These are phyloP conservation scores for Synanthedon formicaeformis DNA, from an alignment of 2,888 invertebrate species.

Conservation along the genomic window DNA sequence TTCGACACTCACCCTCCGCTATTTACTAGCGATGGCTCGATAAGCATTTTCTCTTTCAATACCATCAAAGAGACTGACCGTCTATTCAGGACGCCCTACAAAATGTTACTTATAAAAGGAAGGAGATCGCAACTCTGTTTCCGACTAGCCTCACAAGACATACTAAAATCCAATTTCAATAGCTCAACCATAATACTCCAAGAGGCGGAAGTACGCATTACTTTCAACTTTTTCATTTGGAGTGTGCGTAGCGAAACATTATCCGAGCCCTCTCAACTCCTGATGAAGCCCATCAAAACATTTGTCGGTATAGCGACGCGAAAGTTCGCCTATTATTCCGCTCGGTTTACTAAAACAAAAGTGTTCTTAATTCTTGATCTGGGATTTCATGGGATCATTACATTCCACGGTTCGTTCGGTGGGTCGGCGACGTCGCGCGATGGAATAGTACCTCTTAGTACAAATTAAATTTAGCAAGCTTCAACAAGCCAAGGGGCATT, in stretches of 20 bases:
- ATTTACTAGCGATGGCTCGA: conserved; percentile 63
- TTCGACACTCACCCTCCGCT: conserved; percentile 56
- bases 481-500: conserved; percentile 31
- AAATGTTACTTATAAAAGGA: conserved; percentile 54
- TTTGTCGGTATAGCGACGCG: conserved; percentile 55
- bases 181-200: background rate
- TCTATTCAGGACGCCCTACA: conserved; percentile 52
- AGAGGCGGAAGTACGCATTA: conserved; percentile 2
- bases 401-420: conserved; percentile 46
- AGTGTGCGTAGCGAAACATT: conserved; percentile 19
- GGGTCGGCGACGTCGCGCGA: conserved; percentile 19
- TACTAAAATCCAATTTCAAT: conserved; percentile 31
- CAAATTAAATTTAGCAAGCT: conserved; percentile 45
- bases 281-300: conserved; percentile 59
- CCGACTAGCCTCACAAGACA: conserved; percentile 34
- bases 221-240: conserved; percentile 29
- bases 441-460: conserved; percentile 22
- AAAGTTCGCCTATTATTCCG: conserved; percentile 59
- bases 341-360: conserved; percentile 58
- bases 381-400: conserved; percentile 57
- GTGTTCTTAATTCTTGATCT: conserved; percentile 57
- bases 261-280: conserved; percentile 35
- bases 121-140: conserved; percentile 46
- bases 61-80: conserved; percentile 62
- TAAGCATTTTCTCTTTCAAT: conserved; percentile 67